Percentiles rank a stretch among this genome's conserved stretches.
Conservation (phyloP, 2,888 invertebrate genomes). For the Bruchidius siliquastri region DNA sequence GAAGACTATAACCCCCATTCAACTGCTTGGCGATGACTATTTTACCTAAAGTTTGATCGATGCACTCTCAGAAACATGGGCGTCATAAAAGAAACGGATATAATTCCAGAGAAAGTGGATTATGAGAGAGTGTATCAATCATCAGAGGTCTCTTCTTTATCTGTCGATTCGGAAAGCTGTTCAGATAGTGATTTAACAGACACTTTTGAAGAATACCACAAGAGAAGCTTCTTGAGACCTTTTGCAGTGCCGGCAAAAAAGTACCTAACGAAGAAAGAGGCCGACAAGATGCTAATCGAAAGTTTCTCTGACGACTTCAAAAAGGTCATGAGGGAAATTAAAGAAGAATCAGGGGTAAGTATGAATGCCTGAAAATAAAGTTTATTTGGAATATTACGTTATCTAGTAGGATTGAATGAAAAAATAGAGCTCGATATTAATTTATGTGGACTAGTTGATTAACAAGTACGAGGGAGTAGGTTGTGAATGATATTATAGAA, state of each 20-base stretch:
- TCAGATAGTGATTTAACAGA: slow-evolving; percentile 29
- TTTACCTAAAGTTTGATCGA: background rate
- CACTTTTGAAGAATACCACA: slow-evolving; percentile 32
- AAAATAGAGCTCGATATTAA: too few relatives aligned
- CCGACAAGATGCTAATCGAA: slow-evolving; percentile 30
- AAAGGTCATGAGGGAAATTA: slow-evolving; percentile 26
- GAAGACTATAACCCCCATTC: too few relatives aligned
- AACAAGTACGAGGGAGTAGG: too few relatives aligned
- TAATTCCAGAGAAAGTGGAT: background rate
- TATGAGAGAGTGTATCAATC: background rate
- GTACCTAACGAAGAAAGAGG: slow-evolving; percentile 32
- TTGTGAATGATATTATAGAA: too few relatives aligned
- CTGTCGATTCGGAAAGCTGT: slow-evolving; percentile 25
- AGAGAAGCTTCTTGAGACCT: slow-evolving; percentile 25
- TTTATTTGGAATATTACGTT: too few relatives aligned
- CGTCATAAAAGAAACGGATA: background rate
- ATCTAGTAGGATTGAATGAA: too few relatives aligned
- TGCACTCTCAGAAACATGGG: background rate
- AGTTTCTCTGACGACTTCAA: slow-evolving; percentile 36
- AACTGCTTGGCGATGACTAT: too few relatives aligned
- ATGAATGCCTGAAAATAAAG: background rate
- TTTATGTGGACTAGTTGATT: too few relatives aligned
- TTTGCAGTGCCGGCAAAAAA: slow-evolving; percentile 21
- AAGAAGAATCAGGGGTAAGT: slow-evolving; percentile 29
- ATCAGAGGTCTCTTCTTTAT: slow-evolving; percentile 8